Percentiles rank a stretch among this genome's conserved stretches.
These are phyloP conservation scores for Dryadula phaetusa DNA, from an alignment of 2,888 invertebrate species.

Conservation along the genomic window DNA sequence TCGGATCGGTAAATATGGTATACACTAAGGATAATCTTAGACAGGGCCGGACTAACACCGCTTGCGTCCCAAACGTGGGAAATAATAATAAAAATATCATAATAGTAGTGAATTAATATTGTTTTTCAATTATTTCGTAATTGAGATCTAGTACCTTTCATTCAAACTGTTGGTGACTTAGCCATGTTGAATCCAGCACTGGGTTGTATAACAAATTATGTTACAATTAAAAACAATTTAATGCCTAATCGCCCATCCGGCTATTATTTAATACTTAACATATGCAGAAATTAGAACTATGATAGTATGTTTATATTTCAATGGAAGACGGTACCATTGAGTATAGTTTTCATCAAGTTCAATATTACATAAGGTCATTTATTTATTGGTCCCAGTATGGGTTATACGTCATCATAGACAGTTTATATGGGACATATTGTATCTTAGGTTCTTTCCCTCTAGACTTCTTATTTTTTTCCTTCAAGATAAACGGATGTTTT, in stretches of 20 bases:
- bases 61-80: background rate
- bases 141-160: slow-evolving; percentile 9
- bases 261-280: slow-evolving; percentile 23
- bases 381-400: background rate
- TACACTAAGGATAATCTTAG: background rate
- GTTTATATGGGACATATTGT: background rate
- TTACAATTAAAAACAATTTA: slow-evolving; percentile 16
- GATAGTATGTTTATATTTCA: slow-evolving; percentile 46
- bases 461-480: background rate
- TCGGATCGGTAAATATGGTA: slow-evolving; percentile 12
- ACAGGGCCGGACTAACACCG: slow-evolving; percentile 7
- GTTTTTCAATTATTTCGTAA: background rate
- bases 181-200: slow-evolving; percentile 5
- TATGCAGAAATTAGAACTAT: slow-evolving; percentile 27
- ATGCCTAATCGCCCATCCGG: slow-evolving; percentile 17
- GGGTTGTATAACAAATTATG: slow-evolving; percentile 9
- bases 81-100: background rate
- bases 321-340: slow-evolving; percentile 67
- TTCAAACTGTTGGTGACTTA: slow-evolving; percentile 1
- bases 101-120: background rate
- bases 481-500: background rate
- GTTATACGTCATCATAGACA: background rate
- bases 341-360: background rate
- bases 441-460: too few relatives aligned
- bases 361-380: background rate